These are phyloP conservation scores for Triplophysa bombifrons DNA, from an alignment of 2,797 vertebrate genomes.

Conservation along the genomic window DNA sequence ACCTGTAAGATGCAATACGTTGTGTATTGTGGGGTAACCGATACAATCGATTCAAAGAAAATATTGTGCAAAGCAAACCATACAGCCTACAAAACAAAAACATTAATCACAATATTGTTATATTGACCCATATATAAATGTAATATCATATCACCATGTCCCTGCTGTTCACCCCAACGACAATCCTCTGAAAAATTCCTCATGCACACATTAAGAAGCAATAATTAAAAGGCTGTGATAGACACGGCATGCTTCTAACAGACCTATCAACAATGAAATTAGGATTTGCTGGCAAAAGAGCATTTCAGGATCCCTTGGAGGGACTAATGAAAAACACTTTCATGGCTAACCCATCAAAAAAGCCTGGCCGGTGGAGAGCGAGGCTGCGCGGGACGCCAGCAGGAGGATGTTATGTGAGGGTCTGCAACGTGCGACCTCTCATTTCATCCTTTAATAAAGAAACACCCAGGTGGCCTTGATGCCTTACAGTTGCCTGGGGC, in stretches of 20 bases:
- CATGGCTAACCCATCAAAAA: slow-evolving; percentile 74
- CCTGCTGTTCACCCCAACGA: not conserved
- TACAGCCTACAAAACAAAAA: not conserved
- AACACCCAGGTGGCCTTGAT: slow-evolving; percentile 83
- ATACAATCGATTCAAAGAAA: no score
- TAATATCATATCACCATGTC: not conserved
- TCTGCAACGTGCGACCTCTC: slow-evolving; percentile 80
- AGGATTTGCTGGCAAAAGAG: slow-evolving; percentile 78
- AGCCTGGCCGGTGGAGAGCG: slow-evolving; percentile 57
- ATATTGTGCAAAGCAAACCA: no score
- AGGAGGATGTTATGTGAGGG: slow-evolving; percentile 79
- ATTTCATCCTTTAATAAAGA: slow-evolving; percentile 88
- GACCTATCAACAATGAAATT: slow-evolving; percentile 78
- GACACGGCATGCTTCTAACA: slow-evolving; percentile 76
- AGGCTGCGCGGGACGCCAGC: slow-evolving; percentile 70
- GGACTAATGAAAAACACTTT: slow-evolving; percentile 84
- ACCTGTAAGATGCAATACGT: no score
- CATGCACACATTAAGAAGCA: slow-evolving; percentile 72
- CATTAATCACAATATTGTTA: not conserved
- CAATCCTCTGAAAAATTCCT: slow-evolving; percentile 54
- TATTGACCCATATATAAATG: not conserved
- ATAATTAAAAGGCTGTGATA: slow-evolving; percentile 80
- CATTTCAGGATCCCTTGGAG: slow-evolving; percentile 74
- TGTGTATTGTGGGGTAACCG: no score
- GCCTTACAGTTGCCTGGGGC: slow-evolving; percentile 78